Evolutionary conservation across 23 tunicate genomes (phyloP), one percentile per base, ranked within the genome.

Genomic region (Clavelina lepadiformis): DNA sequence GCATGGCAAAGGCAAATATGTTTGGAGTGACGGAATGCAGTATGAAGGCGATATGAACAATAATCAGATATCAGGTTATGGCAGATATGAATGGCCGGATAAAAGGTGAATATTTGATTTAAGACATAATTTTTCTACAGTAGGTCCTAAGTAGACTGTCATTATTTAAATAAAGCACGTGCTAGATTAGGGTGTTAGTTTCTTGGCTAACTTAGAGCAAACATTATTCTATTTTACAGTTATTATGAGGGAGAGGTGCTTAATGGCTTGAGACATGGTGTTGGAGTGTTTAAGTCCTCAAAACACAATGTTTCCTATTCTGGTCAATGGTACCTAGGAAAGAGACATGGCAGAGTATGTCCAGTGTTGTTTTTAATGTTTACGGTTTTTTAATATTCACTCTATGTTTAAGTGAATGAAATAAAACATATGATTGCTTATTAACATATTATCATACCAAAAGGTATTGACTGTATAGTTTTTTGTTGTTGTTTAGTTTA

Each of bases 301-400:
- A 38, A 61, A 46, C 71, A 75, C 33, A 54, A 63, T 47, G 85
- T 89, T 30, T 89, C 97, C 31, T 89, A 74, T 71, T 80, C 88
- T 35, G 97, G 97, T 7, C 85, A 89, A 67, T 89, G 97, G 97
- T 81, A 82, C 46, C 54, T 81, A n/a, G 89, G 97, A 27, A 89
- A 81, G 51, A 68, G 97, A 33, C 97, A 89, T 71, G 97, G 97
- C n/a, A 69, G 85, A 50, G 84, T 78, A 71, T 2, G 59, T 33
- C 35, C 24, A 13, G n/a, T 31, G 47, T 5, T 28, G 63, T 3
- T 27, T n/a, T n/a, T n/a, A n/a, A n/a, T n/a, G n/a, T n/a, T n/a
- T n/a, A n/a, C n/a, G n/a, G n/a, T n/a, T n/a, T n/a, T n/a, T n/a
- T n/a, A n/a, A n/a, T n/a, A n/a, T n/a, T n/a, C n/a, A n/a, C n/a